Evolutionary conservation across 2,888 invertebrate species (phyloP).

Genomic region (Pristionchus maxplancki): DNA sequence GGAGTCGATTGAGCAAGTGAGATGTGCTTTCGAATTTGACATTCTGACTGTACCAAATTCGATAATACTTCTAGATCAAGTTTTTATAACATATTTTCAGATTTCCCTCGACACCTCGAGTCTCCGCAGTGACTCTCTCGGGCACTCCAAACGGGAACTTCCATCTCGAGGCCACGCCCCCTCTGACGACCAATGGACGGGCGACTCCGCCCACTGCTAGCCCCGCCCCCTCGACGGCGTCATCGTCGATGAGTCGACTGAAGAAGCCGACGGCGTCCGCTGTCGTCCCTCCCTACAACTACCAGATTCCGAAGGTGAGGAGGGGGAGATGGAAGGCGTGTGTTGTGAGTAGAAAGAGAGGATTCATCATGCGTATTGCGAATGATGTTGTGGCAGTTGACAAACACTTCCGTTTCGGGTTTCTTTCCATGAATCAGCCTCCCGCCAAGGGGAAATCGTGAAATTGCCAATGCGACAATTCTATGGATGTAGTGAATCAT

Average conservation of each 20-base stretch:
- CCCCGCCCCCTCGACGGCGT: slow-evolving; percentile 15
- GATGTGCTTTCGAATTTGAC: neutral
- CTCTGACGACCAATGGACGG: neutral
- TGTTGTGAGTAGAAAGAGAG: too few relatives aligned
- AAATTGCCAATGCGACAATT: neutral
- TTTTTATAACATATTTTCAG: neutral
- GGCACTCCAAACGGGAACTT: slow-evolving; percentile 27
- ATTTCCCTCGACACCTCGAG: slow-evolving; percentile 26
- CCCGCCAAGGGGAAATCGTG: neutral
- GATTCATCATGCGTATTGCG: too few relatives aligned
- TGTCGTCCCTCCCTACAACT: slow-evolving; percentile 58
- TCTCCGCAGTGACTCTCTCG: neutral
- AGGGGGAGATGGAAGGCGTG: too few relatives aligned
- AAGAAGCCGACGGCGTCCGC: slow-evolving; percentile 55
- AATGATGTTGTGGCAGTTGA: neutral
- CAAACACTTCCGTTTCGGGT: neutral
- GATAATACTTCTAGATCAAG: neutral
- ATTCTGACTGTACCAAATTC: neutral
- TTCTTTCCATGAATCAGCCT: neutral
- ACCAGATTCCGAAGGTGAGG: slow-evolving; percentile 55
- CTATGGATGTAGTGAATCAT: neutral
- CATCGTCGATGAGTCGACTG: slow-evolving; percentile 20
- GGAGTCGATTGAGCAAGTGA: slow-evolving; percentile 22
- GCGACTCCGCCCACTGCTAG: slow-evolving; percentile 28
- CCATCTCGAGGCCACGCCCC: slow-evolving; percentile 8